These are phyloP conservation scores for Rosalia funebris DNA, from an alignment of 2,888 invertebrate species.

Conservation along the genomic window DNA sequence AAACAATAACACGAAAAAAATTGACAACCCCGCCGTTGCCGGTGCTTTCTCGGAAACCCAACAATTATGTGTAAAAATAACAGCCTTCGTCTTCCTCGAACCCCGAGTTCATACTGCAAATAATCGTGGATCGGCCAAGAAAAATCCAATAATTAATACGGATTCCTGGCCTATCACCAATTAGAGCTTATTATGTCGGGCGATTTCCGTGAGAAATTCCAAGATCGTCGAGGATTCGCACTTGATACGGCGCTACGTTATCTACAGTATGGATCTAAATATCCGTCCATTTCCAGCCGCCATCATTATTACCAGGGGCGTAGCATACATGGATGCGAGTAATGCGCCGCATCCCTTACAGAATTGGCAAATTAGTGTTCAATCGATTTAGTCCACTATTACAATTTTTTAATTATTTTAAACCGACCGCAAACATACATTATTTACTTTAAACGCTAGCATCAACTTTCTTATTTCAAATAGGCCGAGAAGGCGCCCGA, in stretches of 20 bases:
- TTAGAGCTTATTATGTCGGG: conserved; percentile 14
- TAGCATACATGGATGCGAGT: too few species aligned
- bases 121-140: conserved; percentile 1
- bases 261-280: conserved; percentile 13
- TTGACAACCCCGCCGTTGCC: neutral
- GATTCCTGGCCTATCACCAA: conserved; percentile 8
- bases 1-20: too few species aligned
- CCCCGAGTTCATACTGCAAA: neutral
- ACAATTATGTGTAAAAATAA: conserved; percentile 4
- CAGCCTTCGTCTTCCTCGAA: conserved; percentile 10
- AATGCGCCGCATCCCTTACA: too few species aligned
- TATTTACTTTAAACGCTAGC: too few species aligned
- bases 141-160: conserved; percentile 20
- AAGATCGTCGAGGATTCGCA: neutral
- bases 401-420: too few species aligned
- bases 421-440: too few species aligned
- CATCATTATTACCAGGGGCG: too few species aligned
- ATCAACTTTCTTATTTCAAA: too few species aligned
- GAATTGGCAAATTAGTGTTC: too few species aligned
- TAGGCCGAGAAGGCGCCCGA: too few species aligned
- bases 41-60: neutral
- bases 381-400: too few species aligned
- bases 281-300: conserved; percentile 1
- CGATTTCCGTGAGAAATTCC: conserved; percentile 22
- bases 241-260: conserved; percentile 11